phyloP scores from a whole-genome alignment of 1,140 invertebrate species.

The Diabrotica undecimpunctata region DNA sequence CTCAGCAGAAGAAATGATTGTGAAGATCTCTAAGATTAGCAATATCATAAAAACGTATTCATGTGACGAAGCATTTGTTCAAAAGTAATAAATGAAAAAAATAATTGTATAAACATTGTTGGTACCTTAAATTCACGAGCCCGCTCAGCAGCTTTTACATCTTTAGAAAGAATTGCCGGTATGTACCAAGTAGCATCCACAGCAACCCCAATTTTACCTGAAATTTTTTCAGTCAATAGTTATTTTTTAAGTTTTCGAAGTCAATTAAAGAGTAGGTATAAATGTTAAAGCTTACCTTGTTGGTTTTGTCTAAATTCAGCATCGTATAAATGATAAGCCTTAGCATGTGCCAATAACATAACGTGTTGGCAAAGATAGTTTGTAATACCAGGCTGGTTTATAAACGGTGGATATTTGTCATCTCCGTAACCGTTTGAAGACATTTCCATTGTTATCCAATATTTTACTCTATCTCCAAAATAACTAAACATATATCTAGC shows the following conservation, averaged over 20 bases:
- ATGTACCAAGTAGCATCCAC: constrained; percentile 49
- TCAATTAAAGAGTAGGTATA: too few relatives aligned
- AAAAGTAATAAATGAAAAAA: too few relatives aligned
- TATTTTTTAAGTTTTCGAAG: neutral
- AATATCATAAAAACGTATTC: too few relatives aligned
- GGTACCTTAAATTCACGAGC: constrained; percentile 43
- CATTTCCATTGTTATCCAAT: constrained; percentile 44
- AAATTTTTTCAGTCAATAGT: neutral
- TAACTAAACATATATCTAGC: constrained; percentile 30
- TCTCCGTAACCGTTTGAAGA: constrained; percentile 15
- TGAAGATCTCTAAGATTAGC: too few relatives aligned
- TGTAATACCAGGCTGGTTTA: constrained; percentile 31
- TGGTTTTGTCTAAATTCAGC: constrained; percentile 9
- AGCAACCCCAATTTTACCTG: constrained; percentile 52
- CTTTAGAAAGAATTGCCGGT: constrained; percentile 45
- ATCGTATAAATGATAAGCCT: constrained; percentile 47
- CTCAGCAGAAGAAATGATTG: too few relatives aligned
- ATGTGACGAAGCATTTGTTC: too few relatives aligned
- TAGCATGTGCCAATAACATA: constrained; percentile 47
- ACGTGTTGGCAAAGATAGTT: constrained; percentile 49
- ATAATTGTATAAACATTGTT: constrained; percentile 28
- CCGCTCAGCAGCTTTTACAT: constrained; percentile 51
- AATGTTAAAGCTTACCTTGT: constrained; percentile 9
- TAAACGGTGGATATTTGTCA: neutral
- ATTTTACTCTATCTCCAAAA: constrained; percentile 25